A percentile compares a stretch with the other conserved stretches of the same genome.
Evolutionary conservation across 2,888 invertebrate genomes (phyloP).

Genomic region (Oscheius sp.): DNA sequence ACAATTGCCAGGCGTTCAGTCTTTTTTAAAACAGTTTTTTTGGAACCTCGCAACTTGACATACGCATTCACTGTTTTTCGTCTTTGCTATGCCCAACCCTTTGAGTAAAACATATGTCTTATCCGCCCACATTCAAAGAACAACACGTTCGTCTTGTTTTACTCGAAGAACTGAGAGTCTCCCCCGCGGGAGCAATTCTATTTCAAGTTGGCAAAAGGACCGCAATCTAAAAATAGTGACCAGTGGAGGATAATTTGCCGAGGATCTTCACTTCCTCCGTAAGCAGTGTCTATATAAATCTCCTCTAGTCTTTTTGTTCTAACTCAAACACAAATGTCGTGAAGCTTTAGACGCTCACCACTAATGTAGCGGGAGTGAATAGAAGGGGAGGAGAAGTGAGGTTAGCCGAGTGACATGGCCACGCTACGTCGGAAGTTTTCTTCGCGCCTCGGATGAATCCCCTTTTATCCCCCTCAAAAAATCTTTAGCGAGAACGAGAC

Average conservation of each 20-base stretch:
- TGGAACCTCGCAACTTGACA: background rate
- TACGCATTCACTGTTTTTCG: background rate
- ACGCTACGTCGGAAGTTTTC: conserved; percentile 23
- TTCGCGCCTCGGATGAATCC: conserved; percentile 10
- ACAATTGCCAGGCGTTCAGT: background rate
- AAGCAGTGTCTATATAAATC: background rate
- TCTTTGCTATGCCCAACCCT: background rate
- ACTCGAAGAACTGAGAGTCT: conserved; percentile 16
- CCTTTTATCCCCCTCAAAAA: background rate
- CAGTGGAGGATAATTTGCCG: conserved; percentile 24
- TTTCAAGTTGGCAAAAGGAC: conserved; percentile 37
- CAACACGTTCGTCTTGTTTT: conserved; percentile 25
- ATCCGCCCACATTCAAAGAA: conserved; percentile 9
- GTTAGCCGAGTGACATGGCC: conserved; percentile 25
- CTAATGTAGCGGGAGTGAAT: conserved; percentile 28
- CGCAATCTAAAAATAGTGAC: conserved; percentile 31
- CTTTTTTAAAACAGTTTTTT: background rate
- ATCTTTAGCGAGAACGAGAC: background rate
- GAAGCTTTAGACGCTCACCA: background rate
- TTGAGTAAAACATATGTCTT: conserved; percentile 5
- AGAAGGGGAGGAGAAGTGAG: conserved; percentile 22
- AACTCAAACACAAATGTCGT: no score
- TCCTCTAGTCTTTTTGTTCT: background rate
- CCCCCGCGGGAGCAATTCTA: conserved; percentile 37
- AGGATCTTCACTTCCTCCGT: conserved; percentile 21